These are phyloP conservation scores for Chrysomallon squamiferum DNA, from an alignment of 1,140 invertebrate species.

Conservation along the genomic window DNA sequence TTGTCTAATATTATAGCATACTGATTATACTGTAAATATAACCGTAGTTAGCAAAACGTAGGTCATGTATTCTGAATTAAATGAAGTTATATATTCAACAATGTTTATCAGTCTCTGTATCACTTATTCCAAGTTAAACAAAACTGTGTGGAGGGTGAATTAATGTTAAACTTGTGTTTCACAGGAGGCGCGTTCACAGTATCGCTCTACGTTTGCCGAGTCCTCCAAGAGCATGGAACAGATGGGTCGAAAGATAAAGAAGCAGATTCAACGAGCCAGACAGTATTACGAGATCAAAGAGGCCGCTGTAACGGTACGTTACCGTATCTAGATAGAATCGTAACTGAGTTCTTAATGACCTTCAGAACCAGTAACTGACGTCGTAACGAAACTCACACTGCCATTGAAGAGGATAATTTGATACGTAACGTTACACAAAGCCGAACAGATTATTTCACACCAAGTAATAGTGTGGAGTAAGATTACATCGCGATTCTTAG, in stretches of 20 bases:
- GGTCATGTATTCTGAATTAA: background rate
- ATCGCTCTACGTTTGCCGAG: slow-evolving; percentile 83
- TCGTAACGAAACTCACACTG: background rate
- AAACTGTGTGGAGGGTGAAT: background rate
- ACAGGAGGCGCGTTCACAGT: slow-evolving; percentile 83
- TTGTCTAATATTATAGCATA: too few species aligned
- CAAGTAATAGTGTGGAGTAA: background rate
- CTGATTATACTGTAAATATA: too few species aligned
- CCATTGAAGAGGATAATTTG: background rate
- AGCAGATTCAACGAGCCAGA: slow-evolving; percentile 85
- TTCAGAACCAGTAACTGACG: background rate
- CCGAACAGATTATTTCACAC: too few species aligned
- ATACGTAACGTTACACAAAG: background rate
- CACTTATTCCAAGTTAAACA: background rate
- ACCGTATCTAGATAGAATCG: background rate
- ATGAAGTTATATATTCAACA: background rate
- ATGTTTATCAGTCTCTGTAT: background rate
- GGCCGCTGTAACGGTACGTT: slow-evolving; percentile 68
- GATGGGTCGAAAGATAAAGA: slow-evolving; percentile 82
- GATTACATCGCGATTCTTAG: background rate
- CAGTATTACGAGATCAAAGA: slow-evolving; percentile 88
- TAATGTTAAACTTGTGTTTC: slow-evolving; percentile 26
- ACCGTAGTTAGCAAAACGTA: too few species aligned
- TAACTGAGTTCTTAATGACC: background rate
- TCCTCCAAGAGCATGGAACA: slow-evolving; percentile 83